phyloP scores from a whole-genome alignment of 2,888 invertebrate genomes.

The Epistrophe eligans region DNA sequence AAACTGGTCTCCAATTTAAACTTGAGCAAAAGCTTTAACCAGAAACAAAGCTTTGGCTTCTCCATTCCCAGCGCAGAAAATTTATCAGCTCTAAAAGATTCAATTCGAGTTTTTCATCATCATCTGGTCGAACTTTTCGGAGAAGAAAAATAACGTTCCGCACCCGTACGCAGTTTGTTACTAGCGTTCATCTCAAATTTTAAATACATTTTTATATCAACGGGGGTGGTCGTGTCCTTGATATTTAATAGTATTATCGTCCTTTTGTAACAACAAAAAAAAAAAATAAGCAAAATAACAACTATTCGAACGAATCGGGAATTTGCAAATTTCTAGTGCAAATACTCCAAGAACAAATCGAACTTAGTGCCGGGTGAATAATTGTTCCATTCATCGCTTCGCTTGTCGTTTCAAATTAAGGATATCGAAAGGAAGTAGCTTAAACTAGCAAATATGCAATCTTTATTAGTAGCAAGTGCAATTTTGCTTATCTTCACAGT shows the following conservation, averaged over 20 bases:
- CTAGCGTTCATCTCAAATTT: slow-evolving; percentile 56
- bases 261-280: slow-evolving; percentile 10
- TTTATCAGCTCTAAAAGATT: slow-evolving; percentile 59
- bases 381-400: slow-evolving; percentile 32
- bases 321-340: slow-evolving; percentile 14
- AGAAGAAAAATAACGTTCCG: slow-evolving; percentile 62
- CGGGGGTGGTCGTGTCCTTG: slow-evolving; percentile 31
- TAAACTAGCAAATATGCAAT: slow-evolving; percentile 80
- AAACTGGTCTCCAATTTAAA: slow-evolving; percentile 1
- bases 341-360: neutral
- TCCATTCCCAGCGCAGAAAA: slow-evolving; percentile 47
- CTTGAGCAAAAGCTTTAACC: slow-evolving; percentile 48
- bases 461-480: slow-evolving; percentile 82
- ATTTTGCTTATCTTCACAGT: slow-evolving; percentile 83
- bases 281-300: neutral
- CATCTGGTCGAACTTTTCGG: slow-evolving; percentile 70
- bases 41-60: slow-evolving; percentile 49
- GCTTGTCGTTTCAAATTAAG: slow-evolving; percentile 1
- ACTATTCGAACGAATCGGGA: slow-evolving; percentile 12
- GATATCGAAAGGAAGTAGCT: slow-evolving; percentile 2
- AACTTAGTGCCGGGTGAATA: slow-evolving; percentile 53
- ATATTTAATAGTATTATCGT: slow-evolving; percentile 17
- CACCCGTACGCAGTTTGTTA: slow-evolving; percentile 69
- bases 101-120: slow-evolving; percentile 68
- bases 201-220: slow-evolving; percentile 36